Percentiles rank a stretch among this genome's conserved stretches.
These are phyloP conservation scores for Thymallus thymallus DNA, from an alignment of 2,113 vertebrate genomes.

Conservation along the genomic window DNA sequence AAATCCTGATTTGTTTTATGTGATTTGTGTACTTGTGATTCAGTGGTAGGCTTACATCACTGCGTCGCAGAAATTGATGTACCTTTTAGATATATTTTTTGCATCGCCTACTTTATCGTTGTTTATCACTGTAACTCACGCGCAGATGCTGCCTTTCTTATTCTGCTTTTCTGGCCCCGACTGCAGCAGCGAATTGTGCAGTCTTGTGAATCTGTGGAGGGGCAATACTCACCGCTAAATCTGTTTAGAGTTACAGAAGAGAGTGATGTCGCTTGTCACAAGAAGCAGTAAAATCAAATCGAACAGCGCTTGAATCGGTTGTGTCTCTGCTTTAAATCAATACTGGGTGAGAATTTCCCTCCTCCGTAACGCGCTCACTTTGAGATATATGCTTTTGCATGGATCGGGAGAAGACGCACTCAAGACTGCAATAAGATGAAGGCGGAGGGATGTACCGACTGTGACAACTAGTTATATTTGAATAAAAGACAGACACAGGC, in stretches of 20 bases:
- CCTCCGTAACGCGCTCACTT: not conserved
- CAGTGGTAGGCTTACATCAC: too few relatives aligned
- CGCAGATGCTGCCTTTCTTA: not conserved
- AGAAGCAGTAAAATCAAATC: constrained; percentile 2
- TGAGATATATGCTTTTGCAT: not conserved
- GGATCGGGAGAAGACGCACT: constrained; percentile 1
- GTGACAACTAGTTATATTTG: not conserved
- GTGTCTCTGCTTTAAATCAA: constrained; percentile 14
- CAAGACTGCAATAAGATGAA: not conserved
- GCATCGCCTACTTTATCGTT: not conserved
- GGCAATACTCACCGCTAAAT: constrained; percentile 5
- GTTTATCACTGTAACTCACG: constrained; percentile 3
- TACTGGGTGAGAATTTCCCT: constrained; percentile 1
- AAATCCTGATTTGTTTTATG: not conserved
- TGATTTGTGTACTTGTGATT: too few relatives aligned
- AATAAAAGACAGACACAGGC: not conserved
- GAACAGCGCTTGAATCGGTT: not conserved
- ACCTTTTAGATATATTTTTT: not conserved
- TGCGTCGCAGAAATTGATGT: not conserved
- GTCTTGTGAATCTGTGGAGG: not conserved
- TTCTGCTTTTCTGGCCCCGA: not conserved
- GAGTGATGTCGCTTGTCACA: not conserved
- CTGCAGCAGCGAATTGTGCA: not conserved
- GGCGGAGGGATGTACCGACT: not conserved
- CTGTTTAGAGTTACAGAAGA: constrained; percentile 6